Percentiles rank a stretch among this genome's conserved stretches.
These are phyloP conservation scores for Drosophila dunni DNA, from an alignment of 1,140 invertebrate species.

Conservation along the genomic window DNA sequence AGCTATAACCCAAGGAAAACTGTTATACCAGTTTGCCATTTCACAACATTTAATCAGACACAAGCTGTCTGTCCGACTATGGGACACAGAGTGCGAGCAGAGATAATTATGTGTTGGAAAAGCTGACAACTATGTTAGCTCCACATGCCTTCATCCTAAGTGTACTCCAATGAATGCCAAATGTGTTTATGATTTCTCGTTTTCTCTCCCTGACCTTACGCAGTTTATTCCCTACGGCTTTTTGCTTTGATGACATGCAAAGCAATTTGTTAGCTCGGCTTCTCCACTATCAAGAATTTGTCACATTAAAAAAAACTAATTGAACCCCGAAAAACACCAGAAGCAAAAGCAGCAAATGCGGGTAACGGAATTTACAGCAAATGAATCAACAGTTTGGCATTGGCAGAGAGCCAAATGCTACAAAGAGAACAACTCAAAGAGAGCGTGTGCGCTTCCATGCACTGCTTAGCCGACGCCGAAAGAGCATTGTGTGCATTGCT, in stretches of 20 bases:
- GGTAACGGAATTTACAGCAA: conserved; percentile 7
- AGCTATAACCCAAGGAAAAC: too few relatives aligned
- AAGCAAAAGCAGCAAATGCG: conserved; percentile 1
- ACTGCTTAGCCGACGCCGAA: too few relatives aligned
- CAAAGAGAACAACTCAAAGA: conserved; percentile 34
- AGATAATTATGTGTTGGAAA: conserved; percentile 47
- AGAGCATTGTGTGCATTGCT: neutral
- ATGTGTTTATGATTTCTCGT: conserved; percentile 63
- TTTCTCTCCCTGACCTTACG: conserved; percentile 36
- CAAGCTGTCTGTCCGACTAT: too few relatives aligned
- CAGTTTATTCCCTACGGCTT: conserved; percentile 10
- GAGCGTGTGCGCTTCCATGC: neutral
- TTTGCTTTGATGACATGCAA: conserved; percentile 47
- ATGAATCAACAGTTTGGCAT: conserved; percentile 78
- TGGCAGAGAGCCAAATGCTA: conserved; percentile 13
- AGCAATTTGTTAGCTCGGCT: conserved; percentile 44
- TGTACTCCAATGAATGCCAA: conserved; percentile 56
- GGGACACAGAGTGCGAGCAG: neutral
- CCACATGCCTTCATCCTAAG: conserved; percentile 30
- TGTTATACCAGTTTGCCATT: conserved; percentile 10
- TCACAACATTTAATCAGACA: conserved; percentile 1
- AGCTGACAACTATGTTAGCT: conserved; percentile 3
- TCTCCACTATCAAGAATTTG: conserved; percentile 36
- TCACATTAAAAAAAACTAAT: conserved; percentile 35
- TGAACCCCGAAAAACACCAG: conserved; percentile 19